Conservation (phyloP, 2,113 vertebrate genomes). For the Eretmochelys imbricata region DNA sequence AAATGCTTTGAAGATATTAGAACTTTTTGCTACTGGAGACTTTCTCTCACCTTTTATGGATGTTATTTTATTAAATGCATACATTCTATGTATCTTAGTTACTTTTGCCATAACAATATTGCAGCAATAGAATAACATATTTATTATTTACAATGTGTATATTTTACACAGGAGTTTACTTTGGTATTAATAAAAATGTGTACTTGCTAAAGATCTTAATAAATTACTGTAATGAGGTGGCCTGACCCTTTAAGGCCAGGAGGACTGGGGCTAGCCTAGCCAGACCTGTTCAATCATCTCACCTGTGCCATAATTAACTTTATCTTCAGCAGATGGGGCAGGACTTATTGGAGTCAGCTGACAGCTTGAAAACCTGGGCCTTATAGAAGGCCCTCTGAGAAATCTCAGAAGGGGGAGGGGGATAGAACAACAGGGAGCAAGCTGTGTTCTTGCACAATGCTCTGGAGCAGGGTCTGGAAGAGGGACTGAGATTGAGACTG, state of each 20-base stretch:
- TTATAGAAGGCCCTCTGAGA: too few relatives aligned
- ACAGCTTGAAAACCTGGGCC: too few relatives aligned
- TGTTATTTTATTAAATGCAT: background rate
- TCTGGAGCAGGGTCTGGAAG: too few relatives aligned
- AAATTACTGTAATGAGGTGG: background rate
- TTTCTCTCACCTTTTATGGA: background rate
- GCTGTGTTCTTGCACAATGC: too few relatives aligned
- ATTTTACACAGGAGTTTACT: background rate
- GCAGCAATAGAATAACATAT: background rate
- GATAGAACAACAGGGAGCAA: too few relatives aligned
- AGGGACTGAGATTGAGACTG: too few relatives aligned
- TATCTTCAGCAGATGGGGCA: too few relatives aligned
- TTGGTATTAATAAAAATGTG: background rate
- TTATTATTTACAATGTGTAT: too few relatives aligned
- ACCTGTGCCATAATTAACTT: too few relatives aligned
- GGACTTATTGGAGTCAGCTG: too few relatives aligned
- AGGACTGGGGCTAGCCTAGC: background rate
- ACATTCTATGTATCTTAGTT: background rate
- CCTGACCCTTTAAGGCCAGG: background rate
- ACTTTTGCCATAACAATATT: background rate
- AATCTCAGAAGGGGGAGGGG: too few relatives aligned
- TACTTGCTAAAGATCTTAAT: background rate
- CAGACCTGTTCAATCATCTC: too few relatives aligned
- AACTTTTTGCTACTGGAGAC: background rate
- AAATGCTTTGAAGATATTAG: background rate